These are phyloP conservation scores for Callyntrura guangdongensis DNA, from an alignment of 2,888 invertebrate genomes.

Conservation along the genomic window DNA sequence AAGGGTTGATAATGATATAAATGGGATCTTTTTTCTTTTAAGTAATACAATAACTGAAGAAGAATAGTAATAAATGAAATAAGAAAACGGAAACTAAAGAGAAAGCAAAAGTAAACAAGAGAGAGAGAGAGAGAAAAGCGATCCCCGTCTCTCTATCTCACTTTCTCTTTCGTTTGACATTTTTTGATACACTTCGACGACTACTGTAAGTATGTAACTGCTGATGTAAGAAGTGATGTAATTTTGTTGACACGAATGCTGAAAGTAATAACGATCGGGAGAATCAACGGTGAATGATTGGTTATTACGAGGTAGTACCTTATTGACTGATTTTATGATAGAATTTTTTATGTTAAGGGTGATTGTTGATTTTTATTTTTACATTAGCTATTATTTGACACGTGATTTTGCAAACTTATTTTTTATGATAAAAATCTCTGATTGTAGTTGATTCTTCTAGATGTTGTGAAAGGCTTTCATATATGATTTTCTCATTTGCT, in stretches of 20 bases:
- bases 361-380: too few species aligned
- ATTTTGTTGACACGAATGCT: background rate
- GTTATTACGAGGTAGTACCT: background rate
- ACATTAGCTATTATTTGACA: too few species aligned
- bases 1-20: background rate
- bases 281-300: background rate
- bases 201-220: background rate
- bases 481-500: too few species aligned
- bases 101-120: background rate
- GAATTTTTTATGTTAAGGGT: too few species aligned
- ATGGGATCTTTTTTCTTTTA: conserved; percentile 14
- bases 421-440: too few species aligned
- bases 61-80: background rate
- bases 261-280: background rate
- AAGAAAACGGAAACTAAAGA: background rate
- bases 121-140: conserved; percentile 1
- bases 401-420: too few species aligned
- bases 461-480: too few species aligned
- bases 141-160: background rate
- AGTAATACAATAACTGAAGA: background rate
- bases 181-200: background rate
- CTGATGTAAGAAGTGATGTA: background rate
- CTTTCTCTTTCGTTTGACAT: background rate
- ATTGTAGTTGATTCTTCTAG: too few species aligned
- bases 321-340: too few species aligned